phyloP scores from a whole-genome alignment of 2,888 invertebrate genomes.

The Bugulina stolonifera region DNA sequence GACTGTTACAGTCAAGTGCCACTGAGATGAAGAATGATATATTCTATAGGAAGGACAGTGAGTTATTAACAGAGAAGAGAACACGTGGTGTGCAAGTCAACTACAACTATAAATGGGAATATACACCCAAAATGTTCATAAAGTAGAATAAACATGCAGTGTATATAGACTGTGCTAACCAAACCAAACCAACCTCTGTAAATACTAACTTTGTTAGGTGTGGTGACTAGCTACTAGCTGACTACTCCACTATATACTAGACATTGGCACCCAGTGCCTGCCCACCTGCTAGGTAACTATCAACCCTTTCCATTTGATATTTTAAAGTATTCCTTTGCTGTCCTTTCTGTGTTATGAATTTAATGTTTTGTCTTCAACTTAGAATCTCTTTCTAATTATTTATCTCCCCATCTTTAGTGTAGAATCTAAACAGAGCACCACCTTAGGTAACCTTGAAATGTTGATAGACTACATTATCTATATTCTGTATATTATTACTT shows the following conservation, averaged over 20 bases:
- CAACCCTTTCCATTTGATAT: too few relatives aligned
- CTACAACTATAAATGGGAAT: conserved; percentile 22
- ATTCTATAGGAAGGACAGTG: conserved; percentile 24
- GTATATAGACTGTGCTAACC: not conserved
- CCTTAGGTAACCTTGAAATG: too few relatives aligned
- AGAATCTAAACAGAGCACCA: too few relatives aligned
- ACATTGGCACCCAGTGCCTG: too few relatives aligned
- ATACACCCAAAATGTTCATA: not conserved
- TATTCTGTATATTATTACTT: too few relatives aligned
- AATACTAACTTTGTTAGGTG: not conserved
- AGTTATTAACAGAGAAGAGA: conserved; percentile 7
- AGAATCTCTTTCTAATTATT: not conserved
- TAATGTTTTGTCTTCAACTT: too few relatives aligned
- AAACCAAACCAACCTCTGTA: conserved; percentile 13
- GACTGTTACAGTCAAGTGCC: conserved; percentile 18
- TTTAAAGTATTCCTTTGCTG: too few relatives aligned
- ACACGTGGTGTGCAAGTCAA: conserved; percentile 6
- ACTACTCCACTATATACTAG: too few relatives aligned
- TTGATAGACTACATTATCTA: too few relatives aligned
- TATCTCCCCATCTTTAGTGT: too few relatives aligned
- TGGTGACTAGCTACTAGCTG: not conserved
- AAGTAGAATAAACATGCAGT: not conserved
- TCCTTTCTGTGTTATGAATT: too few relatives aligned
- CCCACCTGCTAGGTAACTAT: too few relatives aligned
- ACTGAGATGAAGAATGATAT: conserved; percentile 25